Percentiles rank a stretch among this genome's conserved stretches.
Evolutionary conservation across 1,140 invertebrate genomes (phyloP).

Genomic region (Aphaenogaster rudis): DNA sequence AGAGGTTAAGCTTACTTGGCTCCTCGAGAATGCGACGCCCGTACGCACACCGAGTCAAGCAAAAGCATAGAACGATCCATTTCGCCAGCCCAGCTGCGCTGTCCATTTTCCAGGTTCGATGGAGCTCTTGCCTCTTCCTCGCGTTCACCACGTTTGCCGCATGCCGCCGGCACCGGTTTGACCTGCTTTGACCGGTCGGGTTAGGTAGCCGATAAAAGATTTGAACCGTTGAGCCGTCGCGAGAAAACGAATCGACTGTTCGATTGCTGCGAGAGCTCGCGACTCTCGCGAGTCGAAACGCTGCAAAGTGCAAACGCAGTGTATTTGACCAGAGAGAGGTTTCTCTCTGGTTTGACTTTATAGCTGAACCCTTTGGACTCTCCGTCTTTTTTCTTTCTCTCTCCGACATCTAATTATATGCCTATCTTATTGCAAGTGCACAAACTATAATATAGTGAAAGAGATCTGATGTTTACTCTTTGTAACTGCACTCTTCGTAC

Average conservation of each 20-base stretch:
- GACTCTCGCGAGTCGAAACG: too few species aligned
- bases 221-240: neutral
- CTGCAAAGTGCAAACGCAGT: too few species aligned
- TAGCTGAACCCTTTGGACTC: too few species aligned
- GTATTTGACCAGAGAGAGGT: too few species aligned
- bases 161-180: neutral
- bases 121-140: neutral
- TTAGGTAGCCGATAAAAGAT: neutral
- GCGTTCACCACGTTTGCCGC: neutral
- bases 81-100: neutral
- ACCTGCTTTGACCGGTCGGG: too few species aligned
- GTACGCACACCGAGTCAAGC: neutral
- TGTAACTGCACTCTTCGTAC: neutral
- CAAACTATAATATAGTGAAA: too few species aligned
- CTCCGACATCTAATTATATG: too few species aligned
- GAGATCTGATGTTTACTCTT: neutral
- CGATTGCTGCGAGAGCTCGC: neutral
- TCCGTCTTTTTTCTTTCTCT: too few species aligned
- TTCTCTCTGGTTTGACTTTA: too few species aligned
- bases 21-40: conserved; percentile 30
- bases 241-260: neutral
- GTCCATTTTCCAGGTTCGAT: conserved; percentile 29
- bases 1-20: conserved; percentile 54
- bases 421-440: too few species aligned
- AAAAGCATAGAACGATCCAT: conserved; percentile 31